Evolutionary conservation across 2,797 vertebrate species (phyloP), one percentile per base, ranked within the genome.

Genomic region (Epinephelus awoara): DNA sequence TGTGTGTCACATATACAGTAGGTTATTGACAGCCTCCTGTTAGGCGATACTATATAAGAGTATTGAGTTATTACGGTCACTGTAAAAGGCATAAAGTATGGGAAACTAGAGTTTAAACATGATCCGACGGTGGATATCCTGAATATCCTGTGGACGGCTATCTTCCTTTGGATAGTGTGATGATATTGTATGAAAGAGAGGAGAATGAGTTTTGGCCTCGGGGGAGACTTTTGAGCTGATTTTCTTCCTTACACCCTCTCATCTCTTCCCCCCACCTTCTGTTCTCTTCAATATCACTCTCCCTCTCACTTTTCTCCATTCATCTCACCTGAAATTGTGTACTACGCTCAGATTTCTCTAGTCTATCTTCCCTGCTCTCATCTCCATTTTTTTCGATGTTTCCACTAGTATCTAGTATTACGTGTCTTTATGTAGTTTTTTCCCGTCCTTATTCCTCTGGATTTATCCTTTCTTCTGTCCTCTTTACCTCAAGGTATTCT

Each of bases 21-120:
- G 65, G 15, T 69, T 91, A 93, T 90, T 93, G 91, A 89, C 90
- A 87, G 57, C 56, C 72, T 91, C 80, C 82, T 87, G 90, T 89
- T 89, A 90, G 80, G 13, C 61, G 77, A 92, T 85, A 89, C 81
- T 49, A 68, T 75, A 64, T 58, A 72, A 56, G 75, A 67, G 63
- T 74, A 87, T 84, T 80, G 80, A 78, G 80, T 88, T 89, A 67
- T 91, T 75, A 84, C 19, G 13, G 75, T 57, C 72, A 79, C 27
- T 79, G 86, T 89, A 89, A 87, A 85, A 80, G 55, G 79, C 86
- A 81, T 61, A 70, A 84, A 77, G 85, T 74, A 85, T 75, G 68
- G 87, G 85, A 88, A 89, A 87, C 74, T 58, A 42, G 62, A 85
- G 82, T 89, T 89, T 74, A 71, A 93, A 93, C 88, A 74, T 88